A percentile compares a stretch with the other conserved stretches of the same genome.
These are phyloP conservation scores for Geotrupes spiniger DNA, from an alignment of 2,888 invertebrate species.

Conservation along the genomic window DNA sequence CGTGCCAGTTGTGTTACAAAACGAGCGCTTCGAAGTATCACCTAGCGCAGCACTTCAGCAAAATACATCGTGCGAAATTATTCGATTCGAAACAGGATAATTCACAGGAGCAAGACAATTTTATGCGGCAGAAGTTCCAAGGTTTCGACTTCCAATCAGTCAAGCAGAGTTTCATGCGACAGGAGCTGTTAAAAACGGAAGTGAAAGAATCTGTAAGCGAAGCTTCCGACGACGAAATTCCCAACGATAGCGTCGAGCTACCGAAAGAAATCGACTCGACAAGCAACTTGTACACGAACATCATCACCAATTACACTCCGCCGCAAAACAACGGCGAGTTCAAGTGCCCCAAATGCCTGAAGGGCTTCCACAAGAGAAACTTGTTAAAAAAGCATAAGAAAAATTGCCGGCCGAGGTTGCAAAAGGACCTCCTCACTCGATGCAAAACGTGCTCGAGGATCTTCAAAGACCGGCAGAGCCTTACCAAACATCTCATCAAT, in stretches of 20 bases:
- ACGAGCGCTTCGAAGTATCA: slow-evolving; percentile 60
- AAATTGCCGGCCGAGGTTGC: slow-evolving; percentile 52
- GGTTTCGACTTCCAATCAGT: slow-evolving; percentile 43
- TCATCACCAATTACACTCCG: slow-evolving; percentile 49
- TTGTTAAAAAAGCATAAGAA: slow-evolving; percentile 58
- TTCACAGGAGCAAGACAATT: slow-evolving; percentile 35
- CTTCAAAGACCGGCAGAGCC: slow-evolving; percentile 56
- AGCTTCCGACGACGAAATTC: slow-evolving; percentile 9
- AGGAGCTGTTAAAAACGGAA: slow-evolving; percentile 38
- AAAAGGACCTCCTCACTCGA: slow-evolving; percentile 55
- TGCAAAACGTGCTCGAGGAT: slow-evolving; percentile 59
- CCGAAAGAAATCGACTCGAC: slow-evolving; percentile 48
- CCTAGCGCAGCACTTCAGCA: slow-evolving; percentile 56
- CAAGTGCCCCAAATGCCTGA: slow-evolving; percentile 56
- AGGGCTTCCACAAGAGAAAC: slow-evolving; percentile 57
- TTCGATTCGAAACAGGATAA: slow-evolving; percentile 16
- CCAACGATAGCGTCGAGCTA: slow-evolving; percentile 15
- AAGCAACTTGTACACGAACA: slow-evolving; percentile 47
- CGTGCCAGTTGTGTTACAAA: slow-evolving; percentile 57
- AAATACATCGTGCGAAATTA: slow-evolving; percentile 49
- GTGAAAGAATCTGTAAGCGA: slow-evolving; percentile 24
- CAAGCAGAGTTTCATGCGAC: slow-evolving; percentile 43
- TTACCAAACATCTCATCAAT: slow-evolving; percentile 56
- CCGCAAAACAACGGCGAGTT: slow-evolving; percentile 51
- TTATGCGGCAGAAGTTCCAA: slow-evolving; percentile 45